A percentile compares a stretch with the other conserved stretches of the same genome.
These are phyloP conservation scores for Gisinianus flammeolus DNA, from an alignment of 2,888 invertebrate species.

Conservation along the genomic window DNA sequence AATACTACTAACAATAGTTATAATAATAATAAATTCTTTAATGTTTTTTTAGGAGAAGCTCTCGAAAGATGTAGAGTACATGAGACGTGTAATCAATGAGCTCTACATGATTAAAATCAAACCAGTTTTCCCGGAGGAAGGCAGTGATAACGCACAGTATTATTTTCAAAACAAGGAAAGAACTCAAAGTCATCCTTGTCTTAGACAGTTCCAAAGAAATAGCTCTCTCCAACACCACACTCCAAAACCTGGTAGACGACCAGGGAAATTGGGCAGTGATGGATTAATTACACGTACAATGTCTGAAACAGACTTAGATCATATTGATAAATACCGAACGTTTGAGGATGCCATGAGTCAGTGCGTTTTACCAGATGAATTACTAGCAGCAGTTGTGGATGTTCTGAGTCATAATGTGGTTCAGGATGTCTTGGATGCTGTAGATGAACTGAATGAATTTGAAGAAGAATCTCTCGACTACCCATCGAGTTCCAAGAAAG, in stretches of 20 bases:
- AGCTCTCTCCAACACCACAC: slow-evolving; percentile 57
- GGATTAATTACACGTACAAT: slow-evolving; percentile 36
- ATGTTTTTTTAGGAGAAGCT: slow-evolving; percentile 68
- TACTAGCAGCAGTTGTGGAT: slow-evolving; percentile 77
- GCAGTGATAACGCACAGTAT: slow-evolving; percentile 26
- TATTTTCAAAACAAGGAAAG: slow-evolving; percentile 34
- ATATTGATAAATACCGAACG: slow-evolving; percentile 79
- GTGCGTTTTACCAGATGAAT: slow-evolving; percentile 73
- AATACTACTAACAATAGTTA: no score
- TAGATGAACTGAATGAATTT: slow-evolving; percentile 53
- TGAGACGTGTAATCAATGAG: slow-evolving; percentile 79
- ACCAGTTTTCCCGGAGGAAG: slow-evolving; percentile 49
- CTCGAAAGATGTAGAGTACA: slow-evolving; percentile 74
- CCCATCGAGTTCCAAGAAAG: no score
- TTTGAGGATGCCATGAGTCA: slow-evolving; percentile 64
- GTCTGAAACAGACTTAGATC: slow-evolving; percentile 79
- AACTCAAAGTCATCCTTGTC: slow-evolving; percentile 56
- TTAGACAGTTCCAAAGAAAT: slow-evolving; percentile 52
- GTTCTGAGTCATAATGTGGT: slow-evolving; percentile 68
- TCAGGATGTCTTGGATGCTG: slow-evolving; percentile 54
- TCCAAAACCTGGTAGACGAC: background rate
- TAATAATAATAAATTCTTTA: no score
- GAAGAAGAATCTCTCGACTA: slow-evolving; percentile 30
- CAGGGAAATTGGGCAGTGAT: background rate
- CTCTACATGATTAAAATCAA: slow-evolving; percentile 81